A percentile compares a stretch with the other conserved stretches of the same genome.
Conservation (phyloP, 2,113 vertebrate species). For the Seriola dumerili region DNA sequence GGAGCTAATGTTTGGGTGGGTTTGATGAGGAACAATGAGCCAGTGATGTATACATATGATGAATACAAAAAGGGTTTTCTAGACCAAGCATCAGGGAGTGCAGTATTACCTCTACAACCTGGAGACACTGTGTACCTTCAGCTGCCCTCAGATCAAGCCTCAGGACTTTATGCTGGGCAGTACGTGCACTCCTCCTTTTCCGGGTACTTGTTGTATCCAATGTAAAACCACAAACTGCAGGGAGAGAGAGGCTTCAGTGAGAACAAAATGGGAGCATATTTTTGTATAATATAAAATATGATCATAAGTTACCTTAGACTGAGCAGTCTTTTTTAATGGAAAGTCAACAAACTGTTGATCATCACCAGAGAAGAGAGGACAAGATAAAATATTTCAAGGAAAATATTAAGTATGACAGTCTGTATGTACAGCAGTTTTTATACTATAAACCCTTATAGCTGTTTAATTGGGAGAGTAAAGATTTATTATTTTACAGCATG, state of each 20-base stretch:
- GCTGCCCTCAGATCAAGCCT: conserved; percentile 96
- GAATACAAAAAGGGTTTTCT: conserved; percentile 98
- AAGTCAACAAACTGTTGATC: conserved; percentile 34
- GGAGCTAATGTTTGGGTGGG: conserved; percentile 97
- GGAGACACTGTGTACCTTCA: conserved; percentile 96
- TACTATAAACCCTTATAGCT: conserved; percentile 20
- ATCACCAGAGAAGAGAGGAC: conserved; percentile 19
- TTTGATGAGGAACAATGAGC: conserved; percentile 96
- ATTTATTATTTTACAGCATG: conserved; percentile 35
- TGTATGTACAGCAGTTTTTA: conserved; percentile 42
- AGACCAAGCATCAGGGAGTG: conserved; percentile 98
- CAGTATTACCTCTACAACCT: conserved; percentile 90
- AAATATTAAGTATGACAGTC: conserved; percentile 20
- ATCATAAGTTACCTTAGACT: conserved; percentile 33
- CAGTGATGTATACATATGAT: conserved; percentile 98
- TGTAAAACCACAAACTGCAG: conserved; percentile 84
- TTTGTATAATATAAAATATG: conserved; percentile 38
- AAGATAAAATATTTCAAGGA: conserved; percentile 9
- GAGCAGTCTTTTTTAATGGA: conserved; percentile 2
- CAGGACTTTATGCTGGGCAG: conserved; percentile 96
- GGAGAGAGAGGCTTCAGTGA: conserved; percentile 15
- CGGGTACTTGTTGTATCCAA: conserved; percentile 98
- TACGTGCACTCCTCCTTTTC: conserved; percentile 99
- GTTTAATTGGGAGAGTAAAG: conserved; percentile 20
- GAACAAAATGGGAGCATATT: conserved; percentile 23